A percentile compares a stretch with the other conserved stretches of the same genome.
Evolutionary conservation across 2,797 vertebrate genomes (phyloP).

Genomic region (Crocidura indochinensis): DNA sequence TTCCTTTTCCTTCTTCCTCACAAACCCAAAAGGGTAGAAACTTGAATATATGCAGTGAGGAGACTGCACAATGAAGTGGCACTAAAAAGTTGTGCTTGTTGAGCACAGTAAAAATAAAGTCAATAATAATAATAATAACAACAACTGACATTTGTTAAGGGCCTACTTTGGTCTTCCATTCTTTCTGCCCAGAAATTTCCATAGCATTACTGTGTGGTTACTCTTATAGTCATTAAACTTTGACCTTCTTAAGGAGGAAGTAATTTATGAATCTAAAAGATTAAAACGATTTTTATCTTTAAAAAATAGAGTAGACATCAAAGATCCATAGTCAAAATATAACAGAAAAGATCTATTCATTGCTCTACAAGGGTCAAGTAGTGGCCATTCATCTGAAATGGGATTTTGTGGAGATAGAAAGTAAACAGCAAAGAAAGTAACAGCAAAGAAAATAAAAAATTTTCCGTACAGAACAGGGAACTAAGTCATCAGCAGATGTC

Average conservation of each 20-base stretch:
- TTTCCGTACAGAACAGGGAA: no score
- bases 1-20: background rate
- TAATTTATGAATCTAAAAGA: background rate
- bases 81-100: background rate
- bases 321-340: background rate
- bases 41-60: background rate
- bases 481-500: no score
- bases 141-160: background rate
- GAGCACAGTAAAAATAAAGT: background rate
- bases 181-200: background rate
- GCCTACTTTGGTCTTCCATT: background rate
- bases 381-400: background rate
- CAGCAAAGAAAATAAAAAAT: no score
- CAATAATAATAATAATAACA: background rate
- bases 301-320: background rate
- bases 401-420: fast-evolving
- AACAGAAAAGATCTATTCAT: background rate
- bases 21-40: background rate
- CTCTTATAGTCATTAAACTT: background rate
- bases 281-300: background rate
- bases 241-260: no score
- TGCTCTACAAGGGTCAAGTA: fast-evolving
- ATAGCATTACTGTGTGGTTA: background rate
- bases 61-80: background rate
- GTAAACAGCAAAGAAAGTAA: no score